These are phyloP conservation scores for Mermis nigrescens DNA, from an alignment of 2,888 invertebrate genomes.

Conservation along the genomic window DNA sequence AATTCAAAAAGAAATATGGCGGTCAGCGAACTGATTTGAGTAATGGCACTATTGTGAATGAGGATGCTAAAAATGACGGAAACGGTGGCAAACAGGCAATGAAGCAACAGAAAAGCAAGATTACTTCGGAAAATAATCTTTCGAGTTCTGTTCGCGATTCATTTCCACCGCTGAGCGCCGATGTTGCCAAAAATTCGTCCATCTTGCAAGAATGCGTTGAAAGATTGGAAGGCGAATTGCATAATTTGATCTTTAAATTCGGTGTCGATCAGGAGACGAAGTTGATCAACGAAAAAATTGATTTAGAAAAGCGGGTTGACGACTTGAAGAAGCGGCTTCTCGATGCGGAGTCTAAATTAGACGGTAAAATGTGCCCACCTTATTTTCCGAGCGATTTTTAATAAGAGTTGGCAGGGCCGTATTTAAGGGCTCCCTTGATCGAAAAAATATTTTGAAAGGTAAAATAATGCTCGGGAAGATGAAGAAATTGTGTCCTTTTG, in stretches of 20 bases:
- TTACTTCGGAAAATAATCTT: not conserved
- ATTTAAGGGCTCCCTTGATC: too few species aligned
- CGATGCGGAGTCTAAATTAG: constrained; percentile 19
- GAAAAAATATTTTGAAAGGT: too few species aligned
- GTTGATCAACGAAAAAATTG: constrained; percentile 20
- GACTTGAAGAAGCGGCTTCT: constrained; percentile 19
- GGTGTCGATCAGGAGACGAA: constrained; percentile 8
- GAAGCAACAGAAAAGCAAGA: not conserved
- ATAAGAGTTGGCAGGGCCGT: too few species aligned
- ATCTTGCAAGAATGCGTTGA: not conserved
- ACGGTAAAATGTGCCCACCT: constrained; percentile 17
- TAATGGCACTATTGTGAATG: not conserved
- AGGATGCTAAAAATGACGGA: too few species aligned
- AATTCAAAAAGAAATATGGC: constrained; percentile 54
- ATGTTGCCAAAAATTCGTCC: not conserved
- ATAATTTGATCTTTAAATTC: not conserved
- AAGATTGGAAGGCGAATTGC: not conserved
- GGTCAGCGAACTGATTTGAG: constrained; percentile 40
- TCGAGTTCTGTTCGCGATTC: too few species aligned
- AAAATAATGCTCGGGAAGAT: too few species aligned
- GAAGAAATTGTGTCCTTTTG: too few species aligned
- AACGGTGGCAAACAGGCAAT: not conserved
- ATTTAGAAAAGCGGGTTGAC: constrained; percentile 20
- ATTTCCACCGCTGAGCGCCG: not conserved
- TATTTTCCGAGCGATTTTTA: too few species aligned